These are phyloP conservation scores for Meiosimyza platycephala DNA, from an alignment of 2,888 invertebrate species.

Conservation along the genomic window DNA sequence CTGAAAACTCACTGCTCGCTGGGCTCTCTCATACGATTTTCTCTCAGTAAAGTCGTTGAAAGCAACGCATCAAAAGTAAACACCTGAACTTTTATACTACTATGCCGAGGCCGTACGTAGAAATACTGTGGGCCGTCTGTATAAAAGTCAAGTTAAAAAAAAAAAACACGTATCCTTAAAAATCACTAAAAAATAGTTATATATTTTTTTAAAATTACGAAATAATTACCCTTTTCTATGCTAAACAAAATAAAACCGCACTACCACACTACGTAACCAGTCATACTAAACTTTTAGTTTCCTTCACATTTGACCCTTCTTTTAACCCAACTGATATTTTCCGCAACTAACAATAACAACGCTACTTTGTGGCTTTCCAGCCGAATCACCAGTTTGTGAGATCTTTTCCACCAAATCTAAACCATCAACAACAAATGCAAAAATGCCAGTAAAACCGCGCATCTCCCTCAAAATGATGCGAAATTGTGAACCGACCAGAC, in stretches of 20 bases:
- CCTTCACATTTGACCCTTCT: constrained; percentile 29
- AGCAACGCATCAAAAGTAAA: too few species aligned
- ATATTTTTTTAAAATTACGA: neutral
- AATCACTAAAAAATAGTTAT: too few species aligned
- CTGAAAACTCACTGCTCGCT: too few species aligned
- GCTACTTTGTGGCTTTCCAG: constrained; percentile 81
- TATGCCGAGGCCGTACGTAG: too few species aligned
- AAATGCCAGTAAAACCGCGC: constrained; percentile 85
- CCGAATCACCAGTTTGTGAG: constrained; percentile 80
- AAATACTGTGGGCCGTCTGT: too few species aligned
- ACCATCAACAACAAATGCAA: constrained; percentile 84
- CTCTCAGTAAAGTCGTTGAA: too few species aligned
- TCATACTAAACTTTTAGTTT: neutral
- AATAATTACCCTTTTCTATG: constrained; percentile 2
- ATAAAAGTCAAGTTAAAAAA: too few species aligned
- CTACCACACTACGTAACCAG: constrained; percentile 17
- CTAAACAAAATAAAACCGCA: constrained; percentile 9
- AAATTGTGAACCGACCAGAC: constrained; percentile 88
- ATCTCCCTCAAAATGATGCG: constrained; percentile 84
- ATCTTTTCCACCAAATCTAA: constrained; percentile 83
- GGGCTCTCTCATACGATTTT: too few species aligned
- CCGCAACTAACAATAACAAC: constrained; percentile 82
- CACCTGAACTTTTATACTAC: too few species aligned
- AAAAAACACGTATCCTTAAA: too few species aligned
- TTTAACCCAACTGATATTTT: constrained; percentile 71